Percentiles rank a stretch among this genome's conserved stretches.
Evolutionary conservation across 2,113 vertebrate genomes (phyloP).

Genomic region (Murina feae): DNA sequence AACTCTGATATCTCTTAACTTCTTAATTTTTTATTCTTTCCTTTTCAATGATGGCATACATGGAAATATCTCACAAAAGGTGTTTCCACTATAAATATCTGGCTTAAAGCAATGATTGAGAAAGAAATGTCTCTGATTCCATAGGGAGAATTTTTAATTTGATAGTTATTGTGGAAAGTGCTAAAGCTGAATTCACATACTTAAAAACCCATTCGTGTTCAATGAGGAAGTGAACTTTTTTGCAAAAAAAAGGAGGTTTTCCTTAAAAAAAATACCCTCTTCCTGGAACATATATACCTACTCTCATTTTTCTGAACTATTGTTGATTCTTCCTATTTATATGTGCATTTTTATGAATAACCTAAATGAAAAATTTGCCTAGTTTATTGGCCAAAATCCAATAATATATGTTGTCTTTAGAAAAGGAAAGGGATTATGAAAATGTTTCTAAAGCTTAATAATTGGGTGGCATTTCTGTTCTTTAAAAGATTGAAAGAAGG

Average conservation of each 20-base stretch:
- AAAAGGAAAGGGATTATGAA: not conserved
- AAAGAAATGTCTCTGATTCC: not conserved
- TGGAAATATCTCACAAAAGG: rapidly evolving
- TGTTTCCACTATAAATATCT: not conserved
- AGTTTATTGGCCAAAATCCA: not conserved
- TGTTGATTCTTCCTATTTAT: slow-evolving; percentile 5
- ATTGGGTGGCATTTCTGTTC: not conserved
- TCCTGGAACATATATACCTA: too few species aligned
- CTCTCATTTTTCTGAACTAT: not conserved
- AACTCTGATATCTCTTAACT: not conserved
- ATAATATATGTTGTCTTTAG: not conserved
- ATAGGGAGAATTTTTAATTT: not conserved
- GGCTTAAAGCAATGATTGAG: not conserved
- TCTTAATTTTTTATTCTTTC: not conserved
- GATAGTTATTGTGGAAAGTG: not conserved
- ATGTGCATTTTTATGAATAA: slow-evolving; percentile 1
- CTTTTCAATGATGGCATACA: not conserved
- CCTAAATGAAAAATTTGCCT: not conserved
- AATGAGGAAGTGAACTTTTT: not conserved
- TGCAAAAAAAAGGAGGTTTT: not conserved
- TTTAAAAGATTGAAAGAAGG: not conserved
- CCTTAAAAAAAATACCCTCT: not conserved
- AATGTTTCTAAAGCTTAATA: not conserved
- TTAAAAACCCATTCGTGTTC: not conserved
- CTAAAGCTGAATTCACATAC: not conserved